Percentiles rank a stretch among this genome's conserved stretches.
Conservation (phyloP, 2,113 vertebrate species). For the Leptobrachium ailaonicum region DNA sequence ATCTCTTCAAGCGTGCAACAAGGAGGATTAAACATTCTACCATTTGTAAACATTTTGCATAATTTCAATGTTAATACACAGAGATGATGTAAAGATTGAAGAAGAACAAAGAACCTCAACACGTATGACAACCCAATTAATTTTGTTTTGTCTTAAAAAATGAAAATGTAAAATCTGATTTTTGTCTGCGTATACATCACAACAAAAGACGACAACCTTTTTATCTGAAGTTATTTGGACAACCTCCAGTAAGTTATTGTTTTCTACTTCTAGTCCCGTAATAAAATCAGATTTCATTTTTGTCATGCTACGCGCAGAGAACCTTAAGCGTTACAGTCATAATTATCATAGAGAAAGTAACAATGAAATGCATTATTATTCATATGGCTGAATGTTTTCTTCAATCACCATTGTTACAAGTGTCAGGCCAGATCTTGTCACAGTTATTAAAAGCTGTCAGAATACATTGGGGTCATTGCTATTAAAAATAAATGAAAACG, state of each 20-base stretch:
- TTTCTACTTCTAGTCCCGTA: background rate
- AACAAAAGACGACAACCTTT: conserved; percentile 18
- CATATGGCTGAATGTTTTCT: conserved; percentile 22
- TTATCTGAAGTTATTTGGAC: conserved; percentile 12
- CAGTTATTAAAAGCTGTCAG: conserved; percentile 35
- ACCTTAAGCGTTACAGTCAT: conserved; percentile 22
- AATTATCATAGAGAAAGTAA: conserved; percentile 23
- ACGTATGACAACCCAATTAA: no score
- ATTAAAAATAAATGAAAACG: conserved; percentile 25
- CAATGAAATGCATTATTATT: conserved; percentile 26
- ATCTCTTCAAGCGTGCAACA: no score
- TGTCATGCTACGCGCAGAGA: background rate
- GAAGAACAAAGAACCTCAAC: no score
- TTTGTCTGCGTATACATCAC: no score
- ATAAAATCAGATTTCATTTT: conserved; percentile 8
- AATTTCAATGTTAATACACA: no score
- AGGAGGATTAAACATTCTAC: no score
- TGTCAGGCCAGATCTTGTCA: conserved; percentile 23
- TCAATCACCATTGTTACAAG: conserved; percentile 26
- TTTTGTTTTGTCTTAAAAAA: no score
- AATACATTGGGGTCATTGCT: conserved; percentile 25
- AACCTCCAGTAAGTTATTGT: background rate
- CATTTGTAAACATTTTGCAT: no score
- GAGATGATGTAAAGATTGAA: no score
- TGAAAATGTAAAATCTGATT: no score